Evolutionary conservation across 2,797 vertebrate genomes (phyloP), one percentile per base, ranked within the genome.

Genomic region (Helicolenus hilgendorfi): DNA sequence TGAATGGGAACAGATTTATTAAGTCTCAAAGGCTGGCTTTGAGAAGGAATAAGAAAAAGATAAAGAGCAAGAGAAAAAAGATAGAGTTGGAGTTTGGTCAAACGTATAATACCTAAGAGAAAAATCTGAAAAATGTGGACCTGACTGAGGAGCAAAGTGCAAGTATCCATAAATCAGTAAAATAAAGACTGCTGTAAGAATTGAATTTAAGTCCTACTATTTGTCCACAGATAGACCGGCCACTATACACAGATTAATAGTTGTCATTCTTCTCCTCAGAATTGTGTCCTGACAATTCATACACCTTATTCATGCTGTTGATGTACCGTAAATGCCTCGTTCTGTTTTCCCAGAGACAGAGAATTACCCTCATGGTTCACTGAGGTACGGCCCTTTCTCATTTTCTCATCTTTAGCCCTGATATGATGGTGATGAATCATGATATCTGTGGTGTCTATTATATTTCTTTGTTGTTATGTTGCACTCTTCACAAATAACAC

Each of bases 1-100:
- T 65, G 70, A 77, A 87, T 74, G 49, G 26, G 31, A 74, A 79
- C 24, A 53, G 20, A 86, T 83, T 65, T 65, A 73, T 73, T 84
- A 24, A 55, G 35, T 65, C 35, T 92, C 58, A 60, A 53, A 67
- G 55, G 29, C 14, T 59, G 77, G 41, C 45, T 73, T 49, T 75
- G 26, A 85, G 65, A 77, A 71, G 77, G 35, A 33, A 20, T 27
- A 29, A 63, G 45, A 59, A 75, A 84, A 79, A 86, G 56, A 81
- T 53, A 45, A 85, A 76, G 36, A 75, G 38, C 7, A 1, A 64
- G 65, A 59, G 15, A 60, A 73, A 63, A 49, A 22, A 60, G 13
- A 65, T 69, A 27, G n/a, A 84, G 60, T 70, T 59, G 1, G 35
- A 86, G 33, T 72, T 86, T 72, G 26, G 60, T 71, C 64, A 78